Conservation (phyloP, 2,888 invertebrate genomes). For the Spodoptera exigua region DNA sequence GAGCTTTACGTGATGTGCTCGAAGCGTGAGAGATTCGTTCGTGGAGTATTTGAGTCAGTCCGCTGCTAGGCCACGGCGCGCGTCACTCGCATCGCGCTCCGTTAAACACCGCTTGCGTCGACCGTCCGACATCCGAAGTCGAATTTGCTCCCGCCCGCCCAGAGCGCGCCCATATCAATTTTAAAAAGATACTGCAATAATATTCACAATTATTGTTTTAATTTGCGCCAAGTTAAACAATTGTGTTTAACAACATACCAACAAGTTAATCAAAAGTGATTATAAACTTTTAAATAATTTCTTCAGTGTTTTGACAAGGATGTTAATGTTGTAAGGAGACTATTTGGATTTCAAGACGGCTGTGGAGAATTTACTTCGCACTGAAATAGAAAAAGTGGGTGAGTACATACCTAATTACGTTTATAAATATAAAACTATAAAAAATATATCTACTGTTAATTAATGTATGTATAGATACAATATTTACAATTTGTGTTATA, state of each 20-base stretch:
- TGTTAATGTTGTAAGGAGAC: slow-evolving; percentile 53
- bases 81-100: slow-evolving; percentile 65
- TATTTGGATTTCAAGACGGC: slow-evolving; percentile 65
- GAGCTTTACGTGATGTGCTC: slow-evolving; percentile 57
- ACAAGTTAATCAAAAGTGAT: slow-evolving; percentile 43
- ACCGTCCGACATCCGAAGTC: slow-evolving; percentile 56
- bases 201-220: slow-evolving; percentile 40
- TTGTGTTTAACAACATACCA: slow-evolving; percentile 39
- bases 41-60: slow-evolving; percentile 69
- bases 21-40: slow-evolving; percentile 61
- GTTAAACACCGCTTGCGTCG: slow-evolving; percentile 48
- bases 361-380: slow-evolving; percentile 60
- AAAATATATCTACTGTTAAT: slow-evolving; percentile 1
- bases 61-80: slow-evolving; percentile 65
- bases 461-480: too few relatives aligned
- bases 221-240: slow-evolving; percentile 26
- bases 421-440: slow-evolving; percentile 32
- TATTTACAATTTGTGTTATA: too few relatives aligned
- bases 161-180: slow-evolving; percentile 53
- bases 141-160: slow-evolving; percentile 69
- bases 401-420: slow-evolving; percentile 66
- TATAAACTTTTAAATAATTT: slow-evolving; percentile 53
- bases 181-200: slow-evolving; percentile 52
- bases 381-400: slow-evolving; percentile 81
- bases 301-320: slow-evolving; percentile 60